These are phyloP conservation scores for Scalopus aquaticus DNA, from an alignment of 2,113 vertebrate species.

Conservation along the genomic window DNA sequence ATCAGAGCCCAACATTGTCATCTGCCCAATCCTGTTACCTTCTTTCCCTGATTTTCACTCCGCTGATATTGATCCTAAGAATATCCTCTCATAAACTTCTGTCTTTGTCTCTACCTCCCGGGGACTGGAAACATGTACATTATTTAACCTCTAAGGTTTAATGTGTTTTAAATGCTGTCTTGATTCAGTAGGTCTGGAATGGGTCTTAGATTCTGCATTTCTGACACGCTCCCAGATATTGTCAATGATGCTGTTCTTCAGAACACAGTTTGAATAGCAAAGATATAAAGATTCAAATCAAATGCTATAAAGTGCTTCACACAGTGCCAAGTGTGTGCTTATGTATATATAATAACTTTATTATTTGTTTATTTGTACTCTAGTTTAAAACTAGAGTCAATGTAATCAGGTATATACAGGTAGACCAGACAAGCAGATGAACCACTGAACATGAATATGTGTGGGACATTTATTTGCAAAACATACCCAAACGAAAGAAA, in stretches of 20 bases:
- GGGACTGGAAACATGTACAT: background rate
- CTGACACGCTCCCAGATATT: background rate
- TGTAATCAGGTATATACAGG: background rate
- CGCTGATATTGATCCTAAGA: background rate
- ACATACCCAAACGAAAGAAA: background rate
- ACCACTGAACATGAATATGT: background rate
- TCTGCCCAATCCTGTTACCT: background rate
- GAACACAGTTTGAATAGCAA: background rate
- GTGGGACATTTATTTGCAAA: background rate
- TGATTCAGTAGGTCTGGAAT: background rate
- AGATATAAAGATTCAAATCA: background rate
- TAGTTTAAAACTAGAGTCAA: conserved; percentile 1
- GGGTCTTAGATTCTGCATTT: background rate
- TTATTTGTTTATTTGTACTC: background rate
- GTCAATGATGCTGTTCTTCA: background rate
- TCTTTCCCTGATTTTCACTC: background rate
- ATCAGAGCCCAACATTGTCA: background rate
- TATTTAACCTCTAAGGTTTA: background rate
- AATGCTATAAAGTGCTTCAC: background rate
- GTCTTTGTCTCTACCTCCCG: background rate
- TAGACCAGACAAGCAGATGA: background rate
- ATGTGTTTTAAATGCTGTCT: background rate
- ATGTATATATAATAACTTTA: background rate
- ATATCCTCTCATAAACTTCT: background rate
- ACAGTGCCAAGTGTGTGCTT: background rate